A percentile compares a stretch with the other conserved stretches of the same genome.
Evolutionary conservation across 2,888 invertebrate species (phyloP).

Genomic region (Plemyria rubiginata): DNA sequence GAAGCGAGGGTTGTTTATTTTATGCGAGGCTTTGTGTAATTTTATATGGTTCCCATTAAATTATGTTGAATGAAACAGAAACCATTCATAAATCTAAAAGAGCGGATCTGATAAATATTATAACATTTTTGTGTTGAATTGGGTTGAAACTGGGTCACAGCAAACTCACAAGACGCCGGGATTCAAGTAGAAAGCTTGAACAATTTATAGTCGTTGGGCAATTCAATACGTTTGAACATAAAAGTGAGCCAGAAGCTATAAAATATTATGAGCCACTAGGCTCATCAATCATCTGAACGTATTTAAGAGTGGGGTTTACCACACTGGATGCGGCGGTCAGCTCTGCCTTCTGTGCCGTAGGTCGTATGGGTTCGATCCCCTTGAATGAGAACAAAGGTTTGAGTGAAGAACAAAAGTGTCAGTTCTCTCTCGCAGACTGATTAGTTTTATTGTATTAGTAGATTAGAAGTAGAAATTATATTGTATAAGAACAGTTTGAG

Average conservation of each 20-base stretch:
- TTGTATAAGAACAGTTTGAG: too few relatives aligned
- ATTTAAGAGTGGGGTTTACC: too few relatives aligned
- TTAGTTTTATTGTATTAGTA: too few relatives aligned
- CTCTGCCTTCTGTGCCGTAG: too few relatives aligned
- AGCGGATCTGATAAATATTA: neutral
- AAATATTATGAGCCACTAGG: slow-evolving; percentile 1
- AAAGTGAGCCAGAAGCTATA: slow-evolving; percentile 4
- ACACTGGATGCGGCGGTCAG: too few relatives aligned
- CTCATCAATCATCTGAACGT: slow-evolving; percentile 14
- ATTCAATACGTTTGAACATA: slow-evolving; percentile 11
- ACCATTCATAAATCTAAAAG: slow-evolving; percentile 13
- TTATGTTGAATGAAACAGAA: slow-evolving; percentile 10
- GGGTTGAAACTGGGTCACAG: slow-evolving; percentile 16
- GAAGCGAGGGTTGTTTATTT: neutral
- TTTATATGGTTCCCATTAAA: neutral
- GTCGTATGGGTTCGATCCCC: too few relatives aligned
- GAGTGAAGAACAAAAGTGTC: too few relatives aligned
- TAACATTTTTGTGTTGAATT: slow-evolving; percentile 11
- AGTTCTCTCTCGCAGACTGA: too few relatives aligned
- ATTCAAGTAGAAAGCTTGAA: slow-evolving; percentile 14
- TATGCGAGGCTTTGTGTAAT: neutral
- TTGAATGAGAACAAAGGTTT: too few relatives aligned
- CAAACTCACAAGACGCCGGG: slow-evolving; percentile 11
- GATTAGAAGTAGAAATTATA: too few relatives aligned
- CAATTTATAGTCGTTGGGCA: slow-evolving; percentile 4